Conservation (phyloP, 1,140 invertebrate genomes). For the Penaeus japonicus region DNA sequence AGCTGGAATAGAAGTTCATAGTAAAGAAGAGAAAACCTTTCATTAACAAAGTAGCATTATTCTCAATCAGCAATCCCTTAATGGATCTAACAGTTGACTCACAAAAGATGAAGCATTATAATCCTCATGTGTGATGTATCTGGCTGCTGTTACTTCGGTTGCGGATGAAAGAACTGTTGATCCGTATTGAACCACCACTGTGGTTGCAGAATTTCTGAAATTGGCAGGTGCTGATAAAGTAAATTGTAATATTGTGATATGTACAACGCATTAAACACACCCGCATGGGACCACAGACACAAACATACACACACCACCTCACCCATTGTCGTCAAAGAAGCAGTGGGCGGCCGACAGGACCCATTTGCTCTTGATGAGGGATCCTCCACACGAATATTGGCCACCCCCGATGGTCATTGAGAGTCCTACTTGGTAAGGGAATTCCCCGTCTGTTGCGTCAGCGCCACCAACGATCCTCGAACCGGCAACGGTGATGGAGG, state of each 20-base stretch:
- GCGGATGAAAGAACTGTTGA: no score
- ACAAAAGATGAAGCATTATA: no score
- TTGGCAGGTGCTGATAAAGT: no score
- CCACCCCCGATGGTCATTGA: neutral
- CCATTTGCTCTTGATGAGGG: neutral
- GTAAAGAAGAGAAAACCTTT: neutral
- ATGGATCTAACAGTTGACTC: no score
- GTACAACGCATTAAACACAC: no score
- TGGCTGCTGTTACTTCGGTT: no score
- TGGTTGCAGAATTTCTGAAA: no score
- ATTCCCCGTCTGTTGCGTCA: neutral
- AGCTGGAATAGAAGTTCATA: neutral
- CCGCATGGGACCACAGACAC: no score
- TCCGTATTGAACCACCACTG: no score
- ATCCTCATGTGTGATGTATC: no score
- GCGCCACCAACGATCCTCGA: neutral
- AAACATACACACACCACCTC: no score
- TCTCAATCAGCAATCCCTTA: neutral
- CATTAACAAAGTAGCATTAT: neutral
- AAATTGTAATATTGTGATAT: no score
- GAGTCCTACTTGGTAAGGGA: neutral
- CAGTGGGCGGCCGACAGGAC: neutral
- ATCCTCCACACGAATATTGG: neutral
- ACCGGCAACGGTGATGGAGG: neutral
- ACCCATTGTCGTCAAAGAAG: neutral